Evolutionary conservation across 2,113 vertebrate species (phyloP).

Genomic region (Rhinoderma darwinii): DNA sequence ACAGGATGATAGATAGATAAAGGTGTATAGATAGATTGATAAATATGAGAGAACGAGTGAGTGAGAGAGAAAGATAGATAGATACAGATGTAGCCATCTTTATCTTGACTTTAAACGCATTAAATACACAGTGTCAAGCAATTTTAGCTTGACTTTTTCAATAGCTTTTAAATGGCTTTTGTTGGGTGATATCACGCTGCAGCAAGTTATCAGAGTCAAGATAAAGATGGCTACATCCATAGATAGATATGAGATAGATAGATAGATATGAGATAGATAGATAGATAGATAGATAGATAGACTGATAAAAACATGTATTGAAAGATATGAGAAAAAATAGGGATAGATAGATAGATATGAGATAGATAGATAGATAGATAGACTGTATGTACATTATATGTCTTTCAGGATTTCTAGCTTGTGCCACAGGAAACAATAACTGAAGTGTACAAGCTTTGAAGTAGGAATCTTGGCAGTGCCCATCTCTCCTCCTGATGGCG

Average conservation of each 20-base stretch:
- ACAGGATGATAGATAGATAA: too few species aligned
- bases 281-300: not conserved
- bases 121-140: too few species aligned
- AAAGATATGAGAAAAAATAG: not conserved
- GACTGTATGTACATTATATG: not conserved
- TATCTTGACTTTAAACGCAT: too few species aligned
- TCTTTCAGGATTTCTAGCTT: not conserved
- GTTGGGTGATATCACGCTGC: too few species aligned
- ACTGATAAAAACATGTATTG: not conserved
- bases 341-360: not conserved
- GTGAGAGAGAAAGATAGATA: not conserved
- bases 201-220: too few species aligned
- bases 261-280: not conserved
- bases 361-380: not conserved
- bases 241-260: not conserved
- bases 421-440: not conserved
- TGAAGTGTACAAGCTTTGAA: not conserved
- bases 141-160: too few species aligned
- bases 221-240: not conserved
- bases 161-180: too few species aligned
- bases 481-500: constrained; percentile 27
- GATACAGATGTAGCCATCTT: too few species aligned
- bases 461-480: constrained; percentile 4
- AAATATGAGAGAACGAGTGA: not conserved
- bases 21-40: too few species aligned